phyloP scores from a whole-genome alignment of 2,888 invertebrate species.

The Ceramica pisi region DNA sequence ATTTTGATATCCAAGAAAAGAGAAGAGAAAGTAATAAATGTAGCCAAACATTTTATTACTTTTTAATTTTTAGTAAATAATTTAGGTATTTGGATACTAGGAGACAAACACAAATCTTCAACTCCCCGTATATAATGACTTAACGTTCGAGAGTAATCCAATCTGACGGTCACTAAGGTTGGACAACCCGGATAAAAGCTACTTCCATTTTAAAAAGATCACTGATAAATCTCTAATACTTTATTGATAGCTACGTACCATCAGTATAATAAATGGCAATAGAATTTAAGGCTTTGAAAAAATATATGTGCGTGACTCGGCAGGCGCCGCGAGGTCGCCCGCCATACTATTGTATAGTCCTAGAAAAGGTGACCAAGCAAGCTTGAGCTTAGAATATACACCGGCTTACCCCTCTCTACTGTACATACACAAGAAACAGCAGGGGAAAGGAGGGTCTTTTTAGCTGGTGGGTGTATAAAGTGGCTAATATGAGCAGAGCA shows the following conservation, averaged over 20 bases:
- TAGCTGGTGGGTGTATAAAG: conserved; percentile 82
- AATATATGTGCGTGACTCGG: conserved; percentile 89
- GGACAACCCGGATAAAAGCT: conserved; percentile 29
- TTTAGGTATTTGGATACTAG: not conserved
- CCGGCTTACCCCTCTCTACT: conserved; percentile 66
- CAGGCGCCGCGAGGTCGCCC: conserved; percentile 89
- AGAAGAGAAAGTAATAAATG: not conserved
- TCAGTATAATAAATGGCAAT: conserved; percentile 74
- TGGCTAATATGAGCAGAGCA: conserved; percentile 89
- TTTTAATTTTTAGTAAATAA: too few relatives aligned
- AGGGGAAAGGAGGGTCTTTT: conserved; percentile 67
- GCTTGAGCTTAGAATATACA: conserved; percentile 74
- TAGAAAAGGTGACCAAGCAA: conserved; percentile 80
- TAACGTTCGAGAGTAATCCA: not conserved
- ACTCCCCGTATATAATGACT: conserved; percentile 1
- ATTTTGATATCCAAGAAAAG: not conserved
- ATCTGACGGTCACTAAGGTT: conserved; percentile 8
- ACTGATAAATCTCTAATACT: conserved; percentile 65
- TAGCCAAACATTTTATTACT: too few relatives aligned
- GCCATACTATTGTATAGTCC: conserved; percentile 85
- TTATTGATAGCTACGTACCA: conserved; percentile 67
- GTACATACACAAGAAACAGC: conserved; percentile 43
- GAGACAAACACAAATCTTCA: not conserved
- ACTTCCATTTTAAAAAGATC: conserved; percentile 48
- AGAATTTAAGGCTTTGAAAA: conserved; percentile 85